Evolutionary conservation across 1,140 invertebrate genomes (phyloP), one percentile per base, ranked within the genome.

Genomic region (Brevipalpus yothersi): DNA sequence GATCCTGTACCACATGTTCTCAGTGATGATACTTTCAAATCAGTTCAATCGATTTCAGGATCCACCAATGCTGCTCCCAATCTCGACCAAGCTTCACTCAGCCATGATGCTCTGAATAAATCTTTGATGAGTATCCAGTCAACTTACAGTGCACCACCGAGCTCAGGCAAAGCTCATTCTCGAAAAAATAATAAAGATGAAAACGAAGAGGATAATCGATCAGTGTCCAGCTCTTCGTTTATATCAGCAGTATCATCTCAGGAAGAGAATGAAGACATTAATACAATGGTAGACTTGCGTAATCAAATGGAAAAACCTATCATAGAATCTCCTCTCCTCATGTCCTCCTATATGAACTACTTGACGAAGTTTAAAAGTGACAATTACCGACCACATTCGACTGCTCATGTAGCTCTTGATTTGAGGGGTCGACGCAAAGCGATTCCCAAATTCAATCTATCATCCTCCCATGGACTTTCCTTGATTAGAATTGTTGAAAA

Each of bases 281-380:
- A 49, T 53, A 85, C 86, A 2, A 71, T 93, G 57, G 85, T 95
- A 0, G 91, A 95, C 75, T 73, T 95, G 8, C 86, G 93, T 66
- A 87, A 88, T 79, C 91, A 96, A 73, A 80, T 92, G 10, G 91
- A 93, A 69, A 86, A 89, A 66, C 84, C 88, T 0, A 94, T 95
- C 60, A 82, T 88, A 21, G 70, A 76, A 58, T 94, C 89, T 1
- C 89, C 90, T 0, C 70, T 95, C 23, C 73, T 96, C 0, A 90
- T 95, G 86, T 85, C 86, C 0, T 90, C 87, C 67, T 96, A 96
- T 69, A 80, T 88, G 62, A 84, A 82, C 66, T 89, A 94, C 71
- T 75, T 95, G 66, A 88, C 86, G 10, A 88, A 93, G 62, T 57
- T 67, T 19, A 68, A 70, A 47, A 75, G 74, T 64, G 63, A 67